Evolutionary conservation across 2,888 invertebrate genomes (phyloP), one percentile per base, ranked within the genome.

Genomic region (Cylloceria caligata): DNA sequence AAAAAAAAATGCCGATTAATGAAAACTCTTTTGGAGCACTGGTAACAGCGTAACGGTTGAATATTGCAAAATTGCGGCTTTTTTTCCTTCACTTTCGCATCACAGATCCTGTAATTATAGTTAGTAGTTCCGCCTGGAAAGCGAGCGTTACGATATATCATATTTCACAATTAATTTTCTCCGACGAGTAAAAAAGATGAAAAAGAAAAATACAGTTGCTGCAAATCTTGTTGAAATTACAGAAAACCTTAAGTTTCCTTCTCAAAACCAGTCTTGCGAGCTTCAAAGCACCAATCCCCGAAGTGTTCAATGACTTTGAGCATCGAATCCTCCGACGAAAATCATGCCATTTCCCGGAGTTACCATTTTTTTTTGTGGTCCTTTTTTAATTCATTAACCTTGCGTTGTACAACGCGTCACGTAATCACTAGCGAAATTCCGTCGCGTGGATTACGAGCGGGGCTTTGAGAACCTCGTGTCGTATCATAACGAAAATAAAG

Each of bases 41-140:
- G n/a, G n/a, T n/a, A n/a, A n/a, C n/a, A n/a, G n/a, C n/a, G n/a
- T n/a, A n/a, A n/a, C n/a, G n/a, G n/a, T n/a, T n/a, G n/a, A n/a
- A n/a, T 13, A 11, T 52, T 52, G 30, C 6, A 55, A 13, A 19
- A 57, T 34, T 16, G 60, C n/a, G 39, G 11, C 30, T 42, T 21
- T 39, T 19, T 60, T 60, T 36, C 60, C 34, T 60, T 34, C 34
- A 34, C 36, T 60, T 60, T 30, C 36, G 60, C 34, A 19, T 60
- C 19, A 60, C n/a, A 60, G n/a, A 34, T 60, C 34, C 34, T 34
- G 16, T 34, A 64, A 64, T 42, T 64, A 21, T 24, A 68, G 24
- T 57, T n/a, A 55, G 36, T 81, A 69, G 69, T 64, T 78, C 78
- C 77, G 77, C 81, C 69, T 82, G 83, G 65, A 81, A 82, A 82